Percentiles rank a stretch among this genome's conserved stretches.
Conservation (phyloP, 1,140 invertebrate genomes). For the Magallana ariakensis region DNA sequence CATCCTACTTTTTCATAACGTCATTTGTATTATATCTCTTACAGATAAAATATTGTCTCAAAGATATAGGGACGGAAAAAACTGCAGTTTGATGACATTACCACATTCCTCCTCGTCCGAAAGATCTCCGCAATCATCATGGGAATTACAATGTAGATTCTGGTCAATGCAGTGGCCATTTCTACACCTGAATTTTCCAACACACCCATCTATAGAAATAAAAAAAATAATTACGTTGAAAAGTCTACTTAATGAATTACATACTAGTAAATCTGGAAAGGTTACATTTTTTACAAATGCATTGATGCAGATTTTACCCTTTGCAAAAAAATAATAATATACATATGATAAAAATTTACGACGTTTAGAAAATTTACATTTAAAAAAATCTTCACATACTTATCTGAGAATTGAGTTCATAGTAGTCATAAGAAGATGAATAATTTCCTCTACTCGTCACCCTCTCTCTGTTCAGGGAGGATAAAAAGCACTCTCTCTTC, state of each 20-base stretch:
- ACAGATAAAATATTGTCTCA: background rate
- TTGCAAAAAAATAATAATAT: too few relatives aligned
- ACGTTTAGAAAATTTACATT: too few relatives aligned
- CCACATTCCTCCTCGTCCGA: slow-evolving; percentile 85
- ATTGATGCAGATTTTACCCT: too few relatives aligned
- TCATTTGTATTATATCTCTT: too few relatives aligned
- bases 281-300: too few relatives aligned
- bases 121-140: slow-evolving; percentile 83
- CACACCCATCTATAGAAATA: background rate
- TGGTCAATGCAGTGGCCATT: slow-evolving; percentile 55
- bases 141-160: slow-evolving; percentile 51
- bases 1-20: too few relatives aligned
- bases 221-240: background rate
- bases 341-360: too few relatives aligned
- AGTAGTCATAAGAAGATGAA: slow-evolving; percentile 36
- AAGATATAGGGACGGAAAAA: too few relatives aligned
- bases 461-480: slow-evolving; percentile 45
- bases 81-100: background rate
- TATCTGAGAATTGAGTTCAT: slow-evolving; percentile 48
- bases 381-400: slow-evolving; percentile 43
- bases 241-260: too few relatives aligned
- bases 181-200: slow-evolving; percentile 47
- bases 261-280: too few relatives aligned
- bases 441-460: background rate
- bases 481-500: slow-evolving; percentile 56